A percentile compares a stretch with the other conserved stretches of the same genome.
Conservation (phyloP, 2,797 vertebrate genomes). For the Pelobates cultripes region DNA sequence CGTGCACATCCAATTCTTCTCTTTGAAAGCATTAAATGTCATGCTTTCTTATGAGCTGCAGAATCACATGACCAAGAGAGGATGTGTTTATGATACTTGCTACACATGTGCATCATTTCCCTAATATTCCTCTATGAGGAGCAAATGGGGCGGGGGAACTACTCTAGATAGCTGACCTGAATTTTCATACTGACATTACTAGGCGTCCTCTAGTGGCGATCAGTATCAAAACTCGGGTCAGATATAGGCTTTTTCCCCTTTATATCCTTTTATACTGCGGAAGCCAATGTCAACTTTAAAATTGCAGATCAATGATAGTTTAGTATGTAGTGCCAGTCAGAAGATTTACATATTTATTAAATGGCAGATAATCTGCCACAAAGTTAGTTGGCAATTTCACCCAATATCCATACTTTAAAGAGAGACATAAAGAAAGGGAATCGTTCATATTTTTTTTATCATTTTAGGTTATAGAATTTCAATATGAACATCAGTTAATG, state of each 20-base stretch:
- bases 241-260: conserved; percentile 5
- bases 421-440: conserved; percentile 78
- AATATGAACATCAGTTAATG: conserved; percentile 78
- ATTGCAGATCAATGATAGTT: conserved; percentile 64
- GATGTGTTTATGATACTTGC: too few species aligned
- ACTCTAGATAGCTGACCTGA: too few species aligned
- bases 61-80: too few species aligned
- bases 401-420: conserved; percentile 78
- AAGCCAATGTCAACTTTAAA: conserved; percentile 72
- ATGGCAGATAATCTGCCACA: conserved; percentile 77
- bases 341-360: conserved; percentile 82
- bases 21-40: too few species aligned
- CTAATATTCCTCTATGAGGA: too few species aligned
- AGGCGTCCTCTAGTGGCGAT: too few species aligned
- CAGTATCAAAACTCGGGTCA: conserved; percentile 22
- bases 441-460: conserved; percentile 85
- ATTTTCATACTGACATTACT: too few species aligned
- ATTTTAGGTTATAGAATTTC: conserved; percentile 78
- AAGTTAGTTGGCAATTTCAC: conserved; percentile 80
- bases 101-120: too few species aligned
- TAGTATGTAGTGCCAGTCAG: conserved; percentile 66
- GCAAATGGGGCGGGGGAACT: too few species aligned
- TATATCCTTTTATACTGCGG: conserved; percentile 3
- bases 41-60: too few species aligned
- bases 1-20: too few species aligned